Percentiles rank a stretch among this genome's conserved stretches.
Conservation (phyloP, 2,113 vertebrate genomes). For the Tetraodon nigroviridis region DNA sequence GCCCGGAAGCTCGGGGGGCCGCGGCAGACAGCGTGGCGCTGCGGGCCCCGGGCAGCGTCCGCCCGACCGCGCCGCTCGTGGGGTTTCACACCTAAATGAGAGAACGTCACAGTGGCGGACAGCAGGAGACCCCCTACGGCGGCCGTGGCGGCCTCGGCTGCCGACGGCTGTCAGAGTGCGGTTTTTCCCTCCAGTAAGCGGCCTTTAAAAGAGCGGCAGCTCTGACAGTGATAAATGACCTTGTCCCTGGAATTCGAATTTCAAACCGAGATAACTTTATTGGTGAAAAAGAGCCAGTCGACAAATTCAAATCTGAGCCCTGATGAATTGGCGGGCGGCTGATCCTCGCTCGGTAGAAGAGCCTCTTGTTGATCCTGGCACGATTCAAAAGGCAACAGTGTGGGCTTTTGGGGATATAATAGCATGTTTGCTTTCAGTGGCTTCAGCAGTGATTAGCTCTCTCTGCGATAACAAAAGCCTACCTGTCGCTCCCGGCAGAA, state of each 20-base stretch:
- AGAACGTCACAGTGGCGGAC: conserved; percentile 57
- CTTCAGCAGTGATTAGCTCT: conserved; percentile 34
- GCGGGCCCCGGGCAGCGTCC: conserved; percentile 42
- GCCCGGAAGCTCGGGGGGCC: conserved; percentile 23
- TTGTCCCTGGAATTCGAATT: conserved; percentile 82
- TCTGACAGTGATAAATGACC: conserved; percentile 90
- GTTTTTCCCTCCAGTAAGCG: conserved; percentile 62
- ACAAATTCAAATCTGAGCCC: conserved; percentile 49
- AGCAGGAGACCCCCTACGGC: conserved; percentile 63
- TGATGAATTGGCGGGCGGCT: conserved; percentile 39
- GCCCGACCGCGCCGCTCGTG: conserved; percentile 39
- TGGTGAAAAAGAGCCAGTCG: conserved; percentile 30
- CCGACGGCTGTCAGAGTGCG: conserved; percentile 87
- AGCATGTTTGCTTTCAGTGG: conserved; percentile 45
- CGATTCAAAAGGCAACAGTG: conserved; percentile 47
- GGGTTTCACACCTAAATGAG: conserved; percentile 67
- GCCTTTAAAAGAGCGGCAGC: conserved; percentile 79
- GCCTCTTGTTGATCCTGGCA: conserved; percentile 17
- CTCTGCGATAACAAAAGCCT: conserved; percentile 45
- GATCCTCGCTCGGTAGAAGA: conserved; percentile 14
- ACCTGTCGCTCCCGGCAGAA: conserved; percentile 42
- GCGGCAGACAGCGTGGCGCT: conserved; percentile 69
- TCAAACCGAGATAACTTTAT: conserved; percentile 78
- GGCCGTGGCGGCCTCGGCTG: conserved; percentile 47
- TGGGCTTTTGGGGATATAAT: conserved; percentile 41